These are phyloP conservation scores for Chromis chromis DNA, from an alignment of 2,797 vertebrate species.

Conservation along the genomic window DNA sequence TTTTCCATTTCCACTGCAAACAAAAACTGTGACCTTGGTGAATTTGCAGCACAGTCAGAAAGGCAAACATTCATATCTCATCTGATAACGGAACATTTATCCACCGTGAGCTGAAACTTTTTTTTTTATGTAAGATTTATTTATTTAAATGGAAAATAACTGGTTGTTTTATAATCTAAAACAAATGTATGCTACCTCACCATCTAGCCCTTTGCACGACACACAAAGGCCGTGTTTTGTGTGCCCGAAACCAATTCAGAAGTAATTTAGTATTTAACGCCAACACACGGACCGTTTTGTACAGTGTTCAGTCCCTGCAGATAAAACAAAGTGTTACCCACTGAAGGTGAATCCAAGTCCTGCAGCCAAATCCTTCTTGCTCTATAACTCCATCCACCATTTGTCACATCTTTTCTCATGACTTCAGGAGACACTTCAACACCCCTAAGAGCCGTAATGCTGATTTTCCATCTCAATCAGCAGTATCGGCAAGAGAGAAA, in stretches of 20 bases:
- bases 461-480: constrained; percentile 76
- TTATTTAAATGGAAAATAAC: neutral
- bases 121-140: neutral
- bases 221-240: constrained; percentile 3
- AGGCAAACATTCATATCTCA: constrained; percentile 22
- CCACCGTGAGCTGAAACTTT: neutral
- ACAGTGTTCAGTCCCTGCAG: constrained; percentile 1
- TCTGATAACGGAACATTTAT: constrained; percentile 10
- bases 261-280: neutral
- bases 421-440: constrained; percentile 55
- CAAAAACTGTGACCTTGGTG: constrained; percentile 25
- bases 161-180: neutral
- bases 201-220: neutral
- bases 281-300: constrained; percentile 1
- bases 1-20: constrained; percentile 3
- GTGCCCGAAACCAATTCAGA: neutral
- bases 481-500: constrained; percentile 58
- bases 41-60: constrained; percentile 12
- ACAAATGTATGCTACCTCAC: neutral
- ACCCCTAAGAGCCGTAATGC: constrained; percentile 31
- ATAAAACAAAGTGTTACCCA: constrained; percentile 12
- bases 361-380: constrained; percentile 19
- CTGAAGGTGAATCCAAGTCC: constrained; percentile 6
- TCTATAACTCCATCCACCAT: constrained; percentile 23
- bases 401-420: constrained; percentile 49